Conservation (phyloP, 2,888 invertebrate genomes). For the Mycalesis mineus region DNA sequence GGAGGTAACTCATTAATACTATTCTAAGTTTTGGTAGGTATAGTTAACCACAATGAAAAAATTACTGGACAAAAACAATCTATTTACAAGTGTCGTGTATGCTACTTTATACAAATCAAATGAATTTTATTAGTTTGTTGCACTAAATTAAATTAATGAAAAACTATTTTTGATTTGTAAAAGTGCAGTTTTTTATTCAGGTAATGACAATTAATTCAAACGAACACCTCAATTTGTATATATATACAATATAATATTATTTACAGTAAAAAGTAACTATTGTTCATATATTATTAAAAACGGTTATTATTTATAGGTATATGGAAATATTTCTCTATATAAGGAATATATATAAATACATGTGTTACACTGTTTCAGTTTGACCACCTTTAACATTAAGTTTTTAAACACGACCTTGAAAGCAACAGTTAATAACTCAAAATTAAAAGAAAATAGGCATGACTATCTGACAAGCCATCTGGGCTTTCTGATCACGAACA, state of each 20-base stretch:
- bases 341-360: no score
- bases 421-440: no score
- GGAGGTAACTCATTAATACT: neutral
- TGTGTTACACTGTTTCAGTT: no score
- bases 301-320: neutral
- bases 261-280: neutral
- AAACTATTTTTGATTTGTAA: neutral
- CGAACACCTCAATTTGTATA: neutral
- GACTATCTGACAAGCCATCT: no score
- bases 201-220: neutral
- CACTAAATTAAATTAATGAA: neutral
- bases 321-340: no score
- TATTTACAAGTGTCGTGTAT: constrained; percentile 23
- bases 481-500: no score
- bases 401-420: no score
- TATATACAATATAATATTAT: neutral
- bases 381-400: no score
- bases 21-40: constrained; percentile 4
- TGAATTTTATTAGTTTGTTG: neutral
- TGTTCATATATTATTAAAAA: neutral
- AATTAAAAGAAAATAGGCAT: no score
- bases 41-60: constrained; percentile 10
- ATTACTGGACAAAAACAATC: constrained; percentile 13
- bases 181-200: neutral
- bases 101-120: constrained; percentile 14